These are phyloP conservation scores for Tiliqua scincoides DNA, from an alignment of 2,113 vertebrate genomes.

Conservation along the genomic window DNA sequence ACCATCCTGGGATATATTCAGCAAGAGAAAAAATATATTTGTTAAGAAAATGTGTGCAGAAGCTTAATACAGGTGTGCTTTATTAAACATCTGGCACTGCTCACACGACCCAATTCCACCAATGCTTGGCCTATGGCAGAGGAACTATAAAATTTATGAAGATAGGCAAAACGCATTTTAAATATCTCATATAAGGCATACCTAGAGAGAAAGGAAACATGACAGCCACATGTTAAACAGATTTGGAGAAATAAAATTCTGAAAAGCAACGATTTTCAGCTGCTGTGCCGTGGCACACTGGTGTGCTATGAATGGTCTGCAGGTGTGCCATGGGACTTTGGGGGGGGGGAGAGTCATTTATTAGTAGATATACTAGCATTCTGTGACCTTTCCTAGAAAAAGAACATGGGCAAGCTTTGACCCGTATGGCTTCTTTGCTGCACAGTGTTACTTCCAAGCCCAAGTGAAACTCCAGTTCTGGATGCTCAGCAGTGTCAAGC, in stretches of 20 bases:
- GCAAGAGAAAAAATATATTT: not conserved
- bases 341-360: too few relatives aligned
- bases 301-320: too few relatives aligned
- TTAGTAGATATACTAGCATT: too few relatives aligned
- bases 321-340: too few relatives aligned
- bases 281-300: too few relatives aligned
- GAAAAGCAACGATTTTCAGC: too few relatives aligned
- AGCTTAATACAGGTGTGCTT: constrained; percentile 12
- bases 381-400: too few relatives aligned
- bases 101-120: constrained; percentile 11
- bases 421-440: too few relatives aligned
- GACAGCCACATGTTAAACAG: not conserved
- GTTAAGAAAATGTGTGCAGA: not conserved
- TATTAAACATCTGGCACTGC: constrained; percentile 30
- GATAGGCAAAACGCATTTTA: constrained; percentile 1
- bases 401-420: too few relatives aligned
- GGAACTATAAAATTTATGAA: constrained; percentile 23
- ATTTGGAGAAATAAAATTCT: not conserved
- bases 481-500: too few relatives aligned
- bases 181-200: constrained; percentile 23
- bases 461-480: too few relatives aligned
- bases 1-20: not conserved
- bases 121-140: constrained; percentile 10
- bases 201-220: constrained; percentile 10
- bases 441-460: too few relatives aligned